Conservation (phyloP, 2,113 vertebrate species). For the Charina bottae region DNA sequence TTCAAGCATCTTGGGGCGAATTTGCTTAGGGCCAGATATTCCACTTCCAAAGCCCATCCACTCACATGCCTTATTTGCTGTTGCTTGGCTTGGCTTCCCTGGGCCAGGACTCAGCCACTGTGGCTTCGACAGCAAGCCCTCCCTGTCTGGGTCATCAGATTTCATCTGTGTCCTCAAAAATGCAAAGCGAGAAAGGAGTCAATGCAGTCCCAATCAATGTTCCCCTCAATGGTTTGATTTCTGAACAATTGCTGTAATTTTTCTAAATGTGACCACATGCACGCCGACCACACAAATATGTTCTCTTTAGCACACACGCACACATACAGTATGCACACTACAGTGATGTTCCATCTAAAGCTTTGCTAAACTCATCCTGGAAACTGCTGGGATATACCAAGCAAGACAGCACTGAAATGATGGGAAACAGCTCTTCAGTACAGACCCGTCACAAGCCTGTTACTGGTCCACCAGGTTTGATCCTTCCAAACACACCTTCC, state of each 20-base stretch:
- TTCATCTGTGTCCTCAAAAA: conserved; percentile 77
- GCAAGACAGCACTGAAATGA: not conserved
- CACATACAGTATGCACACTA: not conserved
- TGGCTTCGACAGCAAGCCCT: conserved; percentile 15
- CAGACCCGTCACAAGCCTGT: not conserved
- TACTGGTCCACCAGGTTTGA: not conserved
- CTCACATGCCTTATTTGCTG: conserved; percentile 13
- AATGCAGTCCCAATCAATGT: conserved; percentile 81
- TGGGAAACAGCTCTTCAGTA: not conserved
- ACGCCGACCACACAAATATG: conserved; percentile 78
- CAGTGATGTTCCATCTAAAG: fast-evolving
- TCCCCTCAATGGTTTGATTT: conserved; percentile 78
- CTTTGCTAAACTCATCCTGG: not conserved
- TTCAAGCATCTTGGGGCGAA: fast-evolving
- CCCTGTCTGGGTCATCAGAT: conserved; percentile 30
- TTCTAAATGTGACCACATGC: conserved; percentile 85
- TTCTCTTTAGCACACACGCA: not conserved
- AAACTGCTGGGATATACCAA: not conserved
- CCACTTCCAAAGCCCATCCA: not conserved
- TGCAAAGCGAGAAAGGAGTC: conserved; percentile 56
- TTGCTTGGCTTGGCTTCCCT: conserved; percentile 55
- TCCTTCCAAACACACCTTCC: not conserved
- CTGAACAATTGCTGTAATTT: conserved; percentile 76
- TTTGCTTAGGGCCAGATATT: fast-evolving
- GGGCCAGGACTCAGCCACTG: not conserved